These are phyloP conservation scores for Ictidomys tridecemlineatus DNA, from an alignment of 2,113 vertebrate species.

Conservation along the genomic window DNA sequence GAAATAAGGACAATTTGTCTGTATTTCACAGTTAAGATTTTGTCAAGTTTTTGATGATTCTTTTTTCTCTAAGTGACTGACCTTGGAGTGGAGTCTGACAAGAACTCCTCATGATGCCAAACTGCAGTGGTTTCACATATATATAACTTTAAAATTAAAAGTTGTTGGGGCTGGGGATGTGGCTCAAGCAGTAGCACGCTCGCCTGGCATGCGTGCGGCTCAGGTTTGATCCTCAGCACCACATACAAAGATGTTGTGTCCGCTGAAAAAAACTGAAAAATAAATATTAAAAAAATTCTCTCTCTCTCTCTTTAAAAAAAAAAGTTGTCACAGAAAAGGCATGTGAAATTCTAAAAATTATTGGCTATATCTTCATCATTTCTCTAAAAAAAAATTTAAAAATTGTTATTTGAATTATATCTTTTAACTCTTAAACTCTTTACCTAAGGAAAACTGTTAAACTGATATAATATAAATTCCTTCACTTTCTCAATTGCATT, in stretches of 20 bases:
- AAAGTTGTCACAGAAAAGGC: neutral
- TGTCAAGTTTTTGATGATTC: neutral
- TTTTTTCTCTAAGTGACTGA: neutral
- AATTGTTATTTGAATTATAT: neutral
- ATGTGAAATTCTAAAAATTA: neutral
- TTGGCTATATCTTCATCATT: neutral
- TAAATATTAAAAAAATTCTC: too few relatives aligned
- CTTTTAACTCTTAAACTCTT: neutral
- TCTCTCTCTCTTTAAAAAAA: neutral
- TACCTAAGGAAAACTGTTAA: neutral
- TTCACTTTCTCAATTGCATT: neutral
- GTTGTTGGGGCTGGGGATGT: neutral
- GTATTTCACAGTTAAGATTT: neutral
- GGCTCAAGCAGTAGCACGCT: too few relatives aligned
- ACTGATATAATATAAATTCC: neutral
- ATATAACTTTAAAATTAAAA: neutral
- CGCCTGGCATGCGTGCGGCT: too few relatives aligned
- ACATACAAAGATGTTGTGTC: too few relatives aligned
- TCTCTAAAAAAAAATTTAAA: neutral
- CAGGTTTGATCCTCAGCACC: too few relatives aligned
- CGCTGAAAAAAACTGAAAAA: too few relatives aligned
- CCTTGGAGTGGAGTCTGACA: neutral
- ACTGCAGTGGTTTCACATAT: neutral
- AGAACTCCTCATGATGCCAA: neutral
- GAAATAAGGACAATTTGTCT: neutral